Evolutionary conservation across 2,888 invertebrate genomes (phyloP).

Genomic region (Lepidonotus clava): DNA sequence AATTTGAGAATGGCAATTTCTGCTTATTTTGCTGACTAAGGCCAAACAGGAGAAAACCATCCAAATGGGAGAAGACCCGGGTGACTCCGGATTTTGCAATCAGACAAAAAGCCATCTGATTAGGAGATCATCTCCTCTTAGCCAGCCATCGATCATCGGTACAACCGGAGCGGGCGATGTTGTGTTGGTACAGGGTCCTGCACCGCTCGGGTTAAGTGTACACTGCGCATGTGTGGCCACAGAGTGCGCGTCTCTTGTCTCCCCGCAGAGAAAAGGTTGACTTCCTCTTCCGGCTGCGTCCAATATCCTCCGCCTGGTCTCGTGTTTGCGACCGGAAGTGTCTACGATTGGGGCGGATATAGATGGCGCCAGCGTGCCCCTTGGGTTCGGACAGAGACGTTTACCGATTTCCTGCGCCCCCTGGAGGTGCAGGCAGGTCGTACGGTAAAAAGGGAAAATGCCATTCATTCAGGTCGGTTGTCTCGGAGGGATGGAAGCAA

Average conservation of each 20-base stretch:
- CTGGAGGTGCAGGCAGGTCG: background rate
- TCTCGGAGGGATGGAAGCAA: background rate
- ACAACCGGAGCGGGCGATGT: background rate
- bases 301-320: constrained; percentile 32
- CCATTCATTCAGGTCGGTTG: background rate
- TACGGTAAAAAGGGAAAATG: background rate
- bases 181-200: background rate
- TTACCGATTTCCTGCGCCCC: background rate
- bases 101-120: constrained; percentile 18
- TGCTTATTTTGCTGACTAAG: constrained; percentile 12
- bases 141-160: constrained; percentile 10
- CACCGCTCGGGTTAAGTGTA: background rate
- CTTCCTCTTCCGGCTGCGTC: constrained; percentile 26
- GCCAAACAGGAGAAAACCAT: constrained; percentile 4
- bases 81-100: constrained; percentile 14
- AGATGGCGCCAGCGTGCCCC: constrained; percentile 4
- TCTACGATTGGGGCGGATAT: constrained; percentile 25
- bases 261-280: constrained; percentile 9
- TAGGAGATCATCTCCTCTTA: background rate
- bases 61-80: background rate
- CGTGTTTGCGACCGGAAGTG: constrained; percentile 44
- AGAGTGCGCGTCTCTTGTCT: background rate
- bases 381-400: background rate
- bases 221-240: background rate
- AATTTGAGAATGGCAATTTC: background rate